Evolutionary conservation across 2,797 vertebrate genomes (phyloP).

Genomic region (Pelochelys cantorii): DNA sequence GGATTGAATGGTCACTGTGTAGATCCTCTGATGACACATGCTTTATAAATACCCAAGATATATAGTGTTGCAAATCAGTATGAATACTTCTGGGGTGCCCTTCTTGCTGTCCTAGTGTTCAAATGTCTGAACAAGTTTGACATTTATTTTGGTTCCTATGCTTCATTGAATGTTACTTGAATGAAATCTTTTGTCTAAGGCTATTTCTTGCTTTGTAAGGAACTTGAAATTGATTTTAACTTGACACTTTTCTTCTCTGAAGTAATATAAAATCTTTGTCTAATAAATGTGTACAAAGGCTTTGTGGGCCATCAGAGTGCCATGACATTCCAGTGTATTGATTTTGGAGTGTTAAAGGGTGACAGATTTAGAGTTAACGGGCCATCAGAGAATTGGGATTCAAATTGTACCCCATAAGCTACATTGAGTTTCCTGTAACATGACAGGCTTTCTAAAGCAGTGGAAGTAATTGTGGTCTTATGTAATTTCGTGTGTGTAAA

Average conservation of each 20-base stretch:
- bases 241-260: slow-evolving; percentile 70
- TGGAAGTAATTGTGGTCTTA: slow-evolving; percentile 8
- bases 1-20: not conserved
- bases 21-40: not conserved
- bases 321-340: slow-evolving; percentile 81
- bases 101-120: not conserved
- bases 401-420: slow-evolving; percentile 63
- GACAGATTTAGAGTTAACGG: slow-evolving; percentile 78
- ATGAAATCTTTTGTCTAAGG: slow-evolving; percentile 60
- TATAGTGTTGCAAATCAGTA: not conserved
- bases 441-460: slow-evolving; percentile 63
- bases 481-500: slow-evolving; percentile 13
- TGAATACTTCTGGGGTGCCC: not conserved
- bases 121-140: slow-evolving; percentile 38
- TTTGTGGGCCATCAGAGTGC: slow-evolving; percentile 82
- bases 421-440: slow-evolving; percentile 61
- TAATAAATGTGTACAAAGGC: slow-evolving; percentile 67
- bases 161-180: slow-evolving; percentile 68
- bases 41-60: not conserved
- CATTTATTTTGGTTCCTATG: slow-evolving; percentile 40
- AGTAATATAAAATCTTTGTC: slow-evolving; percentile 73
- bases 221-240: slow-evolving; percentile 80
- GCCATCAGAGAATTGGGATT: slow-evolving; percentile 73
- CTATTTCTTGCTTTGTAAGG: slow-evolving; percentile 77
- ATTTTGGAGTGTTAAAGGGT: slow-evolving; percentile 79